Evolutionary conservation across 2,888 invertebrate species (phyloP).

Genomic region (Diabrotica balteata): DNA sequence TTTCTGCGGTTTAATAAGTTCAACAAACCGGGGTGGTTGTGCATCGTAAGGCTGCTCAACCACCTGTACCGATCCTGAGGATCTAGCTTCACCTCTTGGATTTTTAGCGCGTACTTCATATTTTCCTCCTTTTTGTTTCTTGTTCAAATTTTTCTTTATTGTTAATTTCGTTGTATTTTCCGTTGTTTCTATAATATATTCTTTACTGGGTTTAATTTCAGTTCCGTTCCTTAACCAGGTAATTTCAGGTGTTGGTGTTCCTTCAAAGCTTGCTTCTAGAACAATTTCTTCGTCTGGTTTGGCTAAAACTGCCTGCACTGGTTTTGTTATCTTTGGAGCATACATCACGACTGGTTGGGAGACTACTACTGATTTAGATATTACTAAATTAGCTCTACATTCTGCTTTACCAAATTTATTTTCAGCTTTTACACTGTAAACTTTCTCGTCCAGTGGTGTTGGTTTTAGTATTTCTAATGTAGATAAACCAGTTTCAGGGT

Average conservation of each 20-base stretch:
- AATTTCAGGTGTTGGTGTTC: slow-evolving; percentile 74
- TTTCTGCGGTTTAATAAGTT: slow-evolving; percentile 73
- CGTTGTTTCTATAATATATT: slow-evolving; percentile 67
- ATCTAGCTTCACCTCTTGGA: slow-evolving; percentile 77
- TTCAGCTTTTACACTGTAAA: slow-evolving; percentile 74
- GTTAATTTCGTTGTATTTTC: slow-evolving; percentile 71
- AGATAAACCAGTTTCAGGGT: slow-evolving; percentile 69
- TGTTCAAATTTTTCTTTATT: slow-evolving; percentile 67
- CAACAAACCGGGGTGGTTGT: slow-evolving; percentile 75
- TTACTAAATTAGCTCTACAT: slow-evolving; percentile 75
- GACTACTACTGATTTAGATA: slow-evolving; percentile 62
- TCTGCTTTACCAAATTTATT: slow-evolving; percentile 78
- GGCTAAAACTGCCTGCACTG: slow-evolving; percentile 77
- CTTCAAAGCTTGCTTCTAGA: slow-evolving; percentile 76
- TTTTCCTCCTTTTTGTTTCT: slow-evolving; percentile 82
- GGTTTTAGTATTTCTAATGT: slow-evolving; percentile 71
- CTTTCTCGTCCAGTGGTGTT: slow-evolving; percentile 70
- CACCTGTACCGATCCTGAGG: slow-evolving; percentile 83
- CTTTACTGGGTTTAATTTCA: slow-evolving; percentile 71
- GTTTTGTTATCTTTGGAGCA: slow-evolving; percentile 79
- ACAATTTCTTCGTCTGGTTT: slow-evolving; percentile 73
- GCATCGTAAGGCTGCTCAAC: slow-evolving; percentile 66
- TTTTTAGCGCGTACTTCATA: slow-evolving; percentile 87
- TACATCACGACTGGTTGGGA: slow-evolving; percentile 64
- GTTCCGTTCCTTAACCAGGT: slow-evolving; percentile 88